Base-by-base conservation (phyloP, 2,888 invertebrate genomes). In the Thumatha senex region DNA sequence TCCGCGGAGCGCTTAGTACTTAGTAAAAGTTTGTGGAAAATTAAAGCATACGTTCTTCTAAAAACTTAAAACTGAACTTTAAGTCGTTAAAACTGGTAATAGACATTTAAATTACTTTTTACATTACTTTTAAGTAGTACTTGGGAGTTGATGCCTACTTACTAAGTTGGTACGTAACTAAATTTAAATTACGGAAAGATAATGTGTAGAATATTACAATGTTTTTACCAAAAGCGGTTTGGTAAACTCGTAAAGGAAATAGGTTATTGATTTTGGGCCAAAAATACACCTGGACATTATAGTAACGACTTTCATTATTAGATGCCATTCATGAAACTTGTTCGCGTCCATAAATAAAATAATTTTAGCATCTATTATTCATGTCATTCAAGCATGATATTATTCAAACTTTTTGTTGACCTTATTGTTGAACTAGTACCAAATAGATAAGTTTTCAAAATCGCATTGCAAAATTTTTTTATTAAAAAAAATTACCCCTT, bases 231-330 rank as follows among this genome's bases (percentile, higher is more conserved):
- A 35, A 14, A 18, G 14, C 11, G 46, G 12, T 12, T 7, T 2
- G 7, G 18, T 48, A 42, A 48, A 42, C 36, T 31, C 15, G 31
- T 15, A 14, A 48, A 48, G 30, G 24, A 42, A 48, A 48, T 42
- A 36, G 38, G 33, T 1, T 43, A 48, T 48, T 38, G 48, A 48
- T 48, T 48, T 48, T 48, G 31, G 24, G 36, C 33, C 18, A 33
- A 30, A 38, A 43, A 43, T 43, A 48, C 18, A 24, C 24, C 12
- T 33, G 38, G n/a, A 33, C 24, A 40, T 43, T 31, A 36, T 12
- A 36, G 29, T 13, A 45, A 36, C n/a, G 35, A n/a, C 14, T 13
- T n/a, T 13, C 11, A 39, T 39, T 39, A 18, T 39, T 18, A 18
- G 15, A 7, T 10, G n/a, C 39, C 39, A 39, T 39, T 39, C 39